Conservation (phyloP, 2,113 vertebrate genomes). For the Malurus melanocephalus region DNA sequence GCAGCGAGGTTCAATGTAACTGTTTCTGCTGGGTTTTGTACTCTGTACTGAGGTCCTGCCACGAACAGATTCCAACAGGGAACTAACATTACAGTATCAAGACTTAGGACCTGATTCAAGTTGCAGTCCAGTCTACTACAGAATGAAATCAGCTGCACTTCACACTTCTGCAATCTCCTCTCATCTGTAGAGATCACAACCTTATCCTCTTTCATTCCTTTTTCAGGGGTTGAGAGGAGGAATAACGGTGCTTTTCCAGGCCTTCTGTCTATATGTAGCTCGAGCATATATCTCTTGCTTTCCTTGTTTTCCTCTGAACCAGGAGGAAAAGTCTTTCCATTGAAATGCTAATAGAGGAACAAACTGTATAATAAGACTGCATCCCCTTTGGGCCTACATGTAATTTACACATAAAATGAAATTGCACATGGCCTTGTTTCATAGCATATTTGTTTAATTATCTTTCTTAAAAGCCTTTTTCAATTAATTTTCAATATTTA, state of each 20-base stretch:
- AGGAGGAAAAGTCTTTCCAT: conserved; percentile 55
- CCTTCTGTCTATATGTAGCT: not conserved
- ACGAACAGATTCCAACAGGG: conserved; percentile 48
- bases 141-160: conserved; percentile 33
- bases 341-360: conserved; percentile 73
- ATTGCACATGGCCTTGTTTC: conserved; percentile 71
- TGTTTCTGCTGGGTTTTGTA: conserved; percentile 26
- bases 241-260: not conserved
- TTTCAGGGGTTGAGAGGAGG: not conserved
- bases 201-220: conserved; percentile 26
- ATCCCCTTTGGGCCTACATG: conserved; percentile 73
- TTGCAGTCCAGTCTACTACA: conserved; percentile 38
- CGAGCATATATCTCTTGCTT: not conserved
- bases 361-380: conserved; percentile 67
- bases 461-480: conserved; percentile 70
- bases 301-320: conserved; percentile 52
- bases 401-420: conserved; percentile 83
- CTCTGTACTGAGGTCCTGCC: conserved; percentile 23
- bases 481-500: conserved; percentile 82
- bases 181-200: conserved; percentile 35
- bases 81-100: conserved; percentile 42
- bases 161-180: conserved; percentile 31
- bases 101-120: conserved; percentile 45
- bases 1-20: not conserved
- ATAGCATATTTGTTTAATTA: conserved; percentile 79